Evolutionary conservation across 2,113 vertebrate species (phyloP).

Genomic region (Nannospalax galili): DNA sequence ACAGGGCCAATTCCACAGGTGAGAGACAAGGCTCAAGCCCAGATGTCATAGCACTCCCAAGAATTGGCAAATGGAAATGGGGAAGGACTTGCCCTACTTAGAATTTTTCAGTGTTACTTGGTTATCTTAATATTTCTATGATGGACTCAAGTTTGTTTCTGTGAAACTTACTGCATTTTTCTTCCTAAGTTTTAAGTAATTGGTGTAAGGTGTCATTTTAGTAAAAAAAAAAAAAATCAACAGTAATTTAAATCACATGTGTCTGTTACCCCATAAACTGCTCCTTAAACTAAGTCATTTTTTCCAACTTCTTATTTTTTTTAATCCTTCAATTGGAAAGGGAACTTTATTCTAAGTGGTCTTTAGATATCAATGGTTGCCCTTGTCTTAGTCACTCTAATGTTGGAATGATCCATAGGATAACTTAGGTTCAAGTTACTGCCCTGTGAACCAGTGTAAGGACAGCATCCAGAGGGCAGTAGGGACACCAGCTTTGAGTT

Average conservation of each 20-base stretch:
- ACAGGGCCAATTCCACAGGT: slow-evolving; percentile 98
- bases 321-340: slow-evolving; percentile 15
- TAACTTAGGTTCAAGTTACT: not conserved
- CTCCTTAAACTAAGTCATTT: slow-evolving; percentile 16
- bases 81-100: slow-evolving; percentile 16
- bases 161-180: not conserved
- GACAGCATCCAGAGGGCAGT: no score
- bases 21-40: slow-evolving; percentile 85
- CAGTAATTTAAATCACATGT: not conserved
- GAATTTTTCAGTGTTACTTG: slow-evolving; percentile 2
- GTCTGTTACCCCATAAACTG: slow-evolving; percentile 1
- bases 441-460: not conserved
- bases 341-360: not conserved
- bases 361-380: not conserved
- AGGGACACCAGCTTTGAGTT: not conserved
- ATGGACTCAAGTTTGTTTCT: slow-evolving; percentile 23
- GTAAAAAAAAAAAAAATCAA: no score
- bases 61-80: slow-evolving; percentile 16
- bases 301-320: not conserved
- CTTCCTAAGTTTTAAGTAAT: not conserved
- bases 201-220: not conserved
- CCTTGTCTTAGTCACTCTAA: not conserved
- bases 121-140: slow-evolving; percentile 26
- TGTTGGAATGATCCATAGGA: not conserved
- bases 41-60: not conserved